phyloP scores from a whole-genome alignment of 1,140 invertebrate genomes.

The Drosophila orena region DNA sequence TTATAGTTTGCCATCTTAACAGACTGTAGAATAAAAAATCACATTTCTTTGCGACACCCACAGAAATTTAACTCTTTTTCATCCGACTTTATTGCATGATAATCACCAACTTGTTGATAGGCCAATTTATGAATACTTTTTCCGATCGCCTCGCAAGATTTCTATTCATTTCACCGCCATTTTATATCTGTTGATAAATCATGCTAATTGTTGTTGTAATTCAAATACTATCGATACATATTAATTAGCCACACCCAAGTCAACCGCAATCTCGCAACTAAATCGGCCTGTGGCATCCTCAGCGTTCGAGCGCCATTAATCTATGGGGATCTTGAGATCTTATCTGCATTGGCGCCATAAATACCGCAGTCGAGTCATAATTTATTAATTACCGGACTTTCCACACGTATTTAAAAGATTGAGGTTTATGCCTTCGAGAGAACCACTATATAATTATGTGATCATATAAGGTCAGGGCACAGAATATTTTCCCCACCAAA shows the following conservation, averaged over 20 bases:
- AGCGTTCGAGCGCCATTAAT: slow-evolving; percentile 58
- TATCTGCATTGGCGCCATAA: slow-evolving; percentile 76
- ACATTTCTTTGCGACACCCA: not conserved
- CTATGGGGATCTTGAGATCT: slow-evolving; percentile 63
- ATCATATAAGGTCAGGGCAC: slow-evolving; percentile 16
- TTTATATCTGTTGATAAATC: slow-evolving; percentile 68
- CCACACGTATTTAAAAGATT: slow-evolving; percentile 71
- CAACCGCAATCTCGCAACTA: slow-evolving; percentile 33
- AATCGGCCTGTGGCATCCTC: slow-evolving; percentile 51
- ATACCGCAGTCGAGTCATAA: slow-evolving; percentile 72
- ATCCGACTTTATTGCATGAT: slow-evolving; percentile 13
- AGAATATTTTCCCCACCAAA: slow-evolving; percentile 13
- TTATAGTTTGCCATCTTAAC: not conserved
- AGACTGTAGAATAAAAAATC: not conserved
- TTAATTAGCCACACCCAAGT: slow-evolving; percentile 74
- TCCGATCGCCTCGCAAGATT: slow-evolving; percentile 20
- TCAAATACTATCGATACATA: slow-evolving; percentile 79
- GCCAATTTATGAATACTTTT: slow-evolving; percentile 66
- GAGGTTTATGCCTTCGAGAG: slow-evolving; percentile 48
- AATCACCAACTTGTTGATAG: slow-evolving; percentile 57
- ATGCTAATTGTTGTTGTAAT: slow-evolving; percentile 78
- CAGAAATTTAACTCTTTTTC: not conserved
- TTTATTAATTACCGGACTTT: slow-evolving; percentile 79
- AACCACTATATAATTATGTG: slow-evolving; percentile 28
- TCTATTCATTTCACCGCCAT: slow-evolving; percentile 62